A percentile compares a stretch with the other conserved stretches of the same genome.
Evolutionary conservation across 2,888 invertebrate species (phyloP).

Genomic region (Hydriomena furcata): DNA sequence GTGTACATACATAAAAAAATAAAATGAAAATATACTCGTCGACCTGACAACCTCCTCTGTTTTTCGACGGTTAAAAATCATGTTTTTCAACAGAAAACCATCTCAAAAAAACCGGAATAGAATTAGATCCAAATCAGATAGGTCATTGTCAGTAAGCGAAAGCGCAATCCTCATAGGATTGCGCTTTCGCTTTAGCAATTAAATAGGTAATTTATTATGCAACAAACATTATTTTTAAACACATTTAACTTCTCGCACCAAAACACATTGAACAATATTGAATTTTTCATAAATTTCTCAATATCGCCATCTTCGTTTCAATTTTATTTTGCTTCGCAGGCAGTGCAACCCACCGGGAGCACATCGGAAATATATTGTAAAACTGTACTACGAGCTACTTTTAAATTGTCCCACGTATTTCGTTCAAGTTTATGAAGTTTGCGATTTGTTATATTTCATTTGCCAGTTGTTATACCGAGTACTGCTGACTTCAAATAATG

Average conservation of each 20-base stretch:
- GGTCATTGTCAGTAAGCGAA: too few species aligned
- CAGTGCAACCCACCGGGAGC: constrained; percentile 26
- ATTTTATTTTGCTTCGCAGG: constrained; percentile 44
- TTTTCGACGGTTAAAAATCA: too few species aligned
- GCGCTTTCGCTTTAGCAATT: too few species aligned
- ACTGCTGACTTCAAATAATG: constrained; percentile 10
- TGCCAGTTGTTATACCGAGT: constrained; percentile 9
- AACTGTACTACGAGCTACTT: constrained; percentile 38
- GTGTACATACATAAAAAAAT: too few species aligned
- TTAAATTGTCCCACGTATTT: constrained; percentile 43
- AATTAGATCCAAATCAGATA: too few species aligned
- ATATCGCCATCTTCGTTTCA: constrained; percentile 42
- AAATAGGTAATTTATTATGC: too few species aligned
- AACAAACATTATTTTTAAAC: too few species aligned
- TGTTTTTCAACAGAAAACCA: too few species aligned
- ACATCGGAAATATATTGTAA: constrained; percentile 44
- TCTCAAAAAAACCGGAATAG: too few species aligned
- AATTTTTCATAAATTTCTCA: constrained; percentile 51
- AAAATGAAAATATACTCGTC: too few species aligned
- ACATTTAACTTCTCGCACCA: not conserved
- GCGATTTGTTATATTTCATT: constrained; percentile 23
- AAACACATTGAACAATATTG: constrained; percentile 38
- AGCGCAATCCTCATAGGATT: too few species aligned
- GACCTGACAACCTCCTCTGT: too few species aligned
- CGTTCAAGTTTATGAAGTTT: constrained; percentile 36